Conservation (phyloP, 2,797 vertebrate species). For the Echiichthys vipera region DNA sequence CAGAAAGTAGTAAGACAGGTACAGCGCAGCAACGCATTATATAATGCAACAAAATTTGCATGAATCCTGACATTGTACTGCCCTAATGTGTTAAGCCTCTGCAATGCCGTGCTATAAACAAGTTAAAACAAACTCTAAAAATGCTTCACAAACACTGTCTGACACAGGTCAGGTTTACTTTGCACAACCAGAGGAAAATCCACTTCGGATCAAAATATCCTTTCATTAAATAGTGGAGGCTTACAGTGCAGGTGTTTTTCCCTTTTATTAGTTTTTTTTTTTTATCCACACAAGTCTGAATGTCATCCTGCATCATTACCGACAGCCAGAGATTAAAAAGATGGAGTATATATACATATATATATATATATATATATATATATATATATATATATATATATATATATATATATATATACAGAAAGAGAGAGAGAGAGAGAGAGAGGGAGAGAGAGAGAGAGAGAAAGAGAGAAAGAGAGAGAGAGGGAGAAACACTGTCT, state of each 20-base stretch:
- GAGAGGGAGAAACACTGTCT: conserved; percentile 52
- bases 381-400: too few relatives aligned
- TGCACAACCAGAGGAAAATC: conserved; percentile 40
- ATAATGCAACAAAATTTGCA: conserved; percentile 11
- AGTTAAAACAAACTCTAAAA: conserved; percentile 31
- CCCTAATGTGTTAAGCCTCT: conserved; percentile 14
- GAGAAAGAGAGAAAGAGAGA: too few relatives aligned
- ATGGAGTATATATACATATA: too few relatives aligned
- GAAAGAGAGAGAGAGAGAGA: too few relatives aligned
- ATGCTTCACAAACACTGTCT: conserved; percentile 45
- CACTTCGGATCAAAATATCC: conserved; percentile 51
- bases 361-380: too few relatives aligned
- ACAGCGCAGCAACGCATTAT: conserved; percentile 7
- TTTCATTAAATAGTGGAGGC: conserved; percentile 50
- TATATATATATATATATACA: too few relatives aligned
- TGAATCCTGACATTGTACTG: conserved; percentile 16
- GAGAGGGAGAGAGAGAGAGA: too few relatives aligned
- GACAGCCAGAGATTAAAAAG: conserved; percentile 60
- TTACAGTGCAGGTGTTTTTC: conserved; percentile 42
- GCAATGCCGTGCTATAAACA: conserved; percentile 25
- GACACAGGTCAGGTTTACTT: conserved; percentile 51
- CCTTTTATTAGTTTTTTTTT: conserved; percentile 53
- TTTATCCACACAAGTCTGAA: conserved; percentile 42
- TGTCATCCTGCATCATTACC: conserved; percentile 62
- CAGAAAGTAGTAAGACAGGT: neutral